phyloP scores from a whole-genome alignment of 2,797 vertebrate genomes.

The Eutrigla gurnardus region DNA sequence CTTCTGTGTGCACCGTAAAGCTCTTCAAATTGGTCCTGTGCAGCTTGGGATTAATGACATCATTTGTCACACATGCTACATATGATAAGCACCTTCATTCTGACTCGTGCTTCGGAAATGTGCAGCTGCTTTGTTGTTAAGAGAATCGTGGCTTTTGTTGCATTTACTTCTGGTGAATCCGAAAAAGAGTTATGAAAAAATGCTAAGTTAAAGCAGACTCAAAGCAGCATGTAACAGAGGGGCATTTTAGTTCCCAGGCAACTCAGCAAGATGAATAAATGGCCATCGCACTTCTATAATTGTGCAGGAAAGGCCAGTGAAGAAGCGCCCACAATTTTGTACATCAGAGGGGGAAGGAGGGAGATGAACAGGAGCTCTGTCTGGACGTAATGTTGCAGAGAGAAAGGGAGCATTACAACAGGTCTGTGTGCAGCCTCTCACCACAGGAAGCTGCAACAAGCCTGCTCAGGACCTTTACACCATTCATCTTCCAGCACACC shows the following conservation, averaged over 20 bases:
- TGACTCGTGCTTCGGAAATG: background rate
- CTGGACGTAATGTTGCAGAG: constrained; percentile 16
- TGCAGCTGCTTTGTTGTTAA: background rate
- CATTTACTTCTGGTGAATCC: background rate
- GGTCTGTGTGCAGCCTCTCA: background rate
- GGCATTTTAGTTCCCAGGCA: constrained; percentile 44
- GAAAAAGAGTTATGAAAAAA: background rate
- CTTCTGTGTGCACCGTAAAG: background rate
- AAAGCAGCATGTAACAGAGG: background rate
- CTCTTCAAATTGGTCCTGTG: background rate
- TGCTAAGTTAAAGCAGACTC: constrained; percentile 12
- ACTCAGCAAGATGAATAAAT: constrained; percentile 36
- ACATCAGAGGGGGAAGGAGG: constrained; percentile 7
- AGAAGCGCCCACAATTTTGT: constrained; percentile 43
- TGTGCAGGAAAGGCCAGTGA: constrained; percentile 34
- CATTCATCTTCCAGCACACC: background rate
- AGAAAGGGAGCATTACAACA: constrained; percentile 1
- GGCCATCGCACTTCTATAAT: constrained; percentile 24
- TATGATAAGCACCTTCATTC: background rate
- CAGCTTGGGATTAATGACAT: constrained; percentile 6
- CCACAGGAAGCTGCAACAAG: constrained; percentile 23
- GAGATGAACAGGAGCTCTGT: constrained; percentile 24
- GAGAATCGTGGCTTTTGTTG: background rate
- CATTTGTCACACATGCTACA: background rate
- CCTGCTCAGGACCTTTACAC: background rate